Evolutionary conservation across 2,113 vertebrate species (phyloP).

Genomic region (Leucoraja erinaceus): DNA sequence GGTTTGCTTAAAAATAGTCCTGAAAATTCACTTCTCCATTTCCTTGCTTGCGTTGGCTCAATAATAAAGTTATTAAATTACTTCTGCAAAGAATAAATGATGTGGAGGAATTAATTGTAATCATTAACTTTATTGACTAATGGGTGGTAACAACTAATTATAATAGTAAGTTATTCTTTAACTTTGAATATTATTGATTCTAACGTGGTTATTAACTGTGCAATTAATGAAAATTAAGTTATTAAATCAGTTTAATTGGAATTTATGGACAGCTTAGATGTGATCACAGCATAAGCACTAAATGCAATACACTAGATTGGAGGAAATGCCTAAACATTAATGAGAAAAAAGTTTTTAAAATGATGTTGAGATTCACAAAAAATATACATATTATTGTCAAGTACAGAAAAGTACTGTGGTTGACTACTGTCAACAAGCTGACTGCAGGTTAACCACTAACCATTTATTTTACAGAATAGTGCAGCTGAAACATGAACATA

Average conservation of each 20-base stretch:
- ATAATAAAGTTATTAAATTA: background rate
- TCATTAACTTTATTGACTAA: background rate
- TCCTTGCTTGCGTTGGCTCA: background rate
- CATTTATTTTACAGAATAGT: constrained; percentile 48
- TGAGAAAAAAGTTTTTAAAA: background rate
- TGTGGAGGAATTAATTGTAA: background rate
- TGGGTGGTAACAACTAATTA: too few species aligned
- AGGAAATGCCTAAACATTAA: background rate
- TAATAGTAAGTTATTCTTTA: too few species aligned
- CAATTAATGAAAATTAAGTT: too few species aligned
- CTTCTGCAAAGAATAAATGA: background rate
- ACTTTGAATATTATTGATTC: too few species aligned
- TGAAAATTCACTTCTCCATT: background rate
- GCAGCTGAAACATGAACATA: constrained; percentile 54
- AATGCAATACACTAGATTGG: too few species aligned
- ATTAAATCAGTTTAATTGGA: too few species aligned
- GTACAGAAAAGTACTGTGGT: background rate
- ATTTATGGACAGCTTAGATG: too few species aligned
- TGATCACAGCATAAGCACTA: too few species aligned
- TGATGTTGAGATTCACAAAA: background rate
- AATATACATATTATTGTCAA: background rate
- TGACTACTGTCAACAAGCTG: too few species aligned
- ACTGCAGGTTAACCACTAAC: background rate
- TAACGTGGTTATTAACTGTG: too few species aligned
- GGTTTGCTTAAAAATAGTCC: background rate